phyloP scores from a whole-genome alignment of 2,888 invertebrate genomes.

The Caenorhabditis japonica region DNA sequence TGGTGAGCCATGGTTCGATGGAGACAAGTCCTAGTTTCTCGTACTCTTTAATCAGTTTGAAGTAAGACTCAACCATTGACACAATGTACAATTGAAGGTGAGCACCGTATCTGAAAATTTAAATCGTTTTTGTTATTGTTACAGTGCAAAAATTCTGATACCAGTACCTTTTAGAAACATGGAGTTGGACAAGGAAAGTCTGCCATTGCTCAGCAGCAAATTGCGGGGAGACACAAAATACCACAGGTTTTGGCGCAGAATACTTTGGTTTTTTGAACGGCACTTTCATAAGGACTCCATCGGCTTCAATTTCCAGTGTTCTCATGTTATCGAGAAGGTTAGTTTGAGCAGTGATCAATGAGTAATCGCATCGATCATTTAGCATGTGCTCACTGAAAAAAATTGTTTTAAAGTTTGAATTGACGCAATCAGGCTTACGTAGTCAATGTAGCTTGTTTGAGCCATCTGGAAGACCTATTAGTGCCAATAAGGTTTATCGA shows the following conservation, averaged over 20 bases:
- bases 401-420: too few relatives aligned
- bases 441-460: constrained; percentile 18
- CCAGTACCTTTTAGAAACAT: constrained; percentile 47
- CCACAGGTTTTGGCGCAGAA: constrained; percentile 36
- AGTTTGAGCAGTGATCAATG: constrained; percentile 23
- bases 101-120: constrained; percentile 46
- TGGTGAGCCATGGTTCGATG: constrained; percentile 55
- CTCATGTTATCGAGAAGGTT: constrained; percentile 27
- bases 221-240: constrained; percentile 56
- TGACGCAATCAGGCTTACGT: constrained; percentile 22
- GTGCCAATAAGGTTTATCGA: constrained; percentile 28
- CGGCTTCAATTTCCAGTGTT: constrained; percentile 37
- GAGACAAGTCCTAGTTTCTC: constrained; percentile 45
- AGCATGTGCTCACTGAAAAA: constrained; percentile 36
- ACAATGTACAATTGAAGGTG: constrained; percentile 55
- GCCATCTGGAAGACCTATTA: constrained; percentile 6
- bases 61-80: constrained; percentile 56
- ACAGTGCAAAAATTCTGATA: constrained; percentile 2
- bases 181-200: constrained; percentile 45
- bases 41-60: constrained; percentile 47
- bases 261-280: constrained; percentile 26
- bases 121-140: neutral
- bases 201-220: constrained; percentile 61
- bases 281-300: constrained; percentile 24
- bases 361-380: constrained; percentile 36